Evolutionary conservation across 2,797 vertebrate genomes (phyloP).

Genomic region (Hippocampus kuda): DNA sequence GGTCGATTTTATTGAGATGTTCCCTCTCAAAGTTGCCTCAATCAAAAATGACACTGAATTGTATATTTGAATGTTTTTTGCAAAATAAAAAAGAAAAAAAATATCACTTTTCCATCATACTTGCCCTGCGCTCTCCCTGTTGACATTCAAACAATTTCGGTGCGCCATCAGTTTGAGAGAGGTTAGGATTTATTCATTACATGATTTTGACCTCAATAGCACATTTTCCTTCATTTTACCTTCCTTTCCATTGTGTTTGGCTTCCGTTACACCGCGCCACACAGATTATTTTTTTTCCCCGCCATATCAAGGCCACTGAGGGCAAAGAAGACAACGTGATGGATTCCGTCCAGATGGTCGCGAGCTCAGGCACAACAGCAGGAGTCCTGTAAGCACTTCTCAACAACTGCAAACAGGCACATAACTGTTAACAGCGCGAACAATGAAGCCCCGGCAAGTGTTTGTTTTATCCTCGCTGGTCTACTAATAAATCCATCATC

Average conservation of each 20-base stretch:
- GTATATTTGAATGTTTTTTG: too few relatives aligned
- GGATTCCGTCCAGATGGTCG: conserved; percentile 5
- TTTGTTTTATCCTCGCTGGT: conserved; percentile 5
- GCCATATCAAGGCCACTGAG: conserved; percentile 3
- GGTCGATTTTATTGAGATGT: too few relatives aligned
- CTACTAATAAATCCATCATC: conserved; percentile 13
- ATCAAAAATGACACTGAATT: too few relatives aligned
- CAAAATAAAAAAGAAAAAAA: too few relatives aligned
- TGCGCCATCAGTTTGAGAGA: background rate
- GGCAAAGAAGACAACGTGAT: background rate
- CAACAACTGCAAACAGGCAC: conserved; percentile 20
- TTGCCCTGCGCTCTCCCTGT: background rate
- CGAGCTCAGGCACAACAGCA: conserved; percentile 14
- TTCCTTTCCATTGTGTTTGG: background rate
- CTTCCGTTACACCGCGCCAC: background rate
- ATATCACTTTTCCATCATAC: background rate
- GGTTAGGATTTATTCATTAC: background rate
- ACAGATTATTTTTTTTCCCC: background rate
- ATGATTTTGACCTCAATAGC: background rate
- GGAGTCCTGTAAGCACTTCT: conserved; percentile 45
- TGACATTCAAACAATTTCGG: background rate
- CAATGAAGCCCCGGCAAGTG: conserved; percentile 8
- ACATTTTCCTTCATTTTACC: background rate
- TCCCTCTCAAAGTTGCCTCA: too few relatives aligned
- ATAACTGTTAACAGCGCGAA: conserved; percentile 21